Percentiles rank a stretch among this genome's conserved stretches.
Conservation (phyloP, 2,797 vertebrate species). For the Sparus aurata region DNA sequence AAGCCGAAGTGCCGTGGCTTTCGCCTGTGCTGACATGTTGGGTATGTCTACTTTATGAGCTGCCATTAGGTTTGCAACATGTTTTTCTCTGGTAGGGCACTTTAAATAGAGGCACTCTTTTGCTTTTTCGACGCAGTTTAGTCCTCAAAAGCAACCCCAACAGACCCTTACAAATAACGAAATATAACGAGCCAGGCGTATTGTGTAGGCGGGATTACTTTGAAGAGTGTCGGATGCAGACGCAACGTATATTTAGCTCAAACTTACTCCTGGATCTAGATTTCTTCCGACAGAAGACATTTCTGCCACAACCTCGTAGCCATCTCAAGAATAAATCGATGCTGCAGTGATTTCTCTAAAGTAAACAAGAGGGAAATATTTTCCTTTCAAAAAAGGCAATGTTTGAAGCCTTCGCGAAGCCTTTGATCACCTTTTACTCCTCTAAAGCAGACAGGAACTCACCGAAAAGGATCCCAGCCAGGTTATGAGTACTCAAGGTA, state of each 20-base stretch:
- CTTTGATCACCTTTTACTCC: conserved; percentile 4
- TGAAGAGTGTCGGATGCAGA: not conserved
- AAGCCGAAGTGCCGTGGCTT: conserved; percentile 41
- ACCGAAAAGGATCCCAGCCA: not conserved
- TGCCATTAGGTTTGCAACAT: conserved; percentile 12
- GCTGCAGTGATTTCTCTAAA: conserved; percentile 13
- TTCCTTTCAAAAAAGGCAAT: conserved; percentile 11
- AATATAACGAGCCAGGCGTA: conserved; percentile 9
- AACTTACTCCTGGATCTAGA: not conserved
- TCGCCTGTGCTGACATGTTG: conserved; percentile 11
- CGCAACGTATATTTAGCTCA: not conserved
- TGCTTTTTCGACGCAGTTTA: not conserved
- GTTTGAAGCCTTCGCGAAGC: not conserved
- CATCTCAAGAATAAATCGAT: not conserved
- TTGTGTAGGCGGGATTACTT: conserved; percentile 12
- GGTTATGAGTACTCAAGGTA: not conserved
- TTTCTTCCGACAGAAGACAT: not conserved
- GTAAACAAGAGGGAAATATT: not conserved
- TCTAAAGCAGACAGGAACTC: not conserved
- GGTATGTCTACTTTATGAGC: conserved; percentile 13
- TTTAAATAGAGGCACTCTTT: conserved; percentile 9
- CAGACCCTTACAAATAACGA: conserved; percentile 6
- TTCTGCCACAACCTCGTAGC: not conserved
- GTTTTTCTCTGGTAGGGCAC: not conserved
- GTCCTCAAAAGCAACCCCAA: not conserved